Evolutionary conservation across 2,888 invertebrate species (phyloP).

Genomic region (Pterostichus niger): DNA sequence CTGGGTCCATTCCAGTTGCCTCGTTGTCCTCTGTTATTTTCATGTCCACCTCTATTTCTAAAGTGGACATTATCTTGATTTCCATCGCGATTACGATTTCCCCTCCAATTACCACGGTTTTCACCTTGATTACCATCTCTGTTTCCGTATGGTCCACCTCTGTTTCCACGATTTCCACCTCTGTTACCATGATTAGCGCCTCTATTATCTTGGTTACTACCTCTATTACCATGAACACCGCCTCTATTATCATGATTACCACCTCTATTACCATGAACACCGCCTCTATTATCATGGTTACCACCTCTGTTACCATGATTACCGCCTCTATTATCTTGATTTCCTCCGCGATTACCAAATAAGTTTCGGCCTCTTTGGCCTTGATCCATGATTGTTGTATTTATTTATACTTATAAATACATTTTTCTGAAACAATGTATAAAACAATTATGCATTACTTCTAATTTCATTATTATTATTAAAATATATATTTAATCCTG

Average conservation of each 20-base stretch:
- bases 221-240: not conserved
- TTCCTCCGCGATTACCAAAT: slow-evolving; percentile 4
- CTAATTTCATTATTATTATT: no score
- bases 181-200: slow-evolving; percentile 24
- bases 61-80: not conserved
- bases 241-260: slow-evolving; percentile 9
- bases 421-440: not conserved
- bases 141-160: slow-evolving; percentile 8
- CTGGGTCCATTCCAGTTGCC: slow-evolving; percentile 8
- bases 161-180: slow-evolving; percentile 27
- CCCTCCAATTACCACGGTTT: not conserved
- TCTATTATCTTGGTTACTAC: not conserved
- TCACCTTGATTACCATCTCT: slow-evolving; percentile 13
- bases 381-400: not conserved
- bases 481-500: no score
- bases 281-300: not conserved
- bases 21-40: not conserved
- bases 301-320: slow-evolving; percentile 8
- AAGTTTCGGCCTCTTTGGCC: not conserved
- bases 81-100: not conserved
- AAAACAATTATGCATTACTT: no score
- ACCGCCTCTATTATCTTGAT: slow-evolving; percentile 9
- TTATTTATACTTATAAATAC: not conserved
- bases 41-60: slow-evolving; percentile 24
- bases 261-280: slow-evolving; percentile 10